Evolutionary conservation across 1,140 invertebrate genomes (phyloP), one percentile per base, ranked within the genome.

Genomic region (Sitobion miscanthi): DNA sequence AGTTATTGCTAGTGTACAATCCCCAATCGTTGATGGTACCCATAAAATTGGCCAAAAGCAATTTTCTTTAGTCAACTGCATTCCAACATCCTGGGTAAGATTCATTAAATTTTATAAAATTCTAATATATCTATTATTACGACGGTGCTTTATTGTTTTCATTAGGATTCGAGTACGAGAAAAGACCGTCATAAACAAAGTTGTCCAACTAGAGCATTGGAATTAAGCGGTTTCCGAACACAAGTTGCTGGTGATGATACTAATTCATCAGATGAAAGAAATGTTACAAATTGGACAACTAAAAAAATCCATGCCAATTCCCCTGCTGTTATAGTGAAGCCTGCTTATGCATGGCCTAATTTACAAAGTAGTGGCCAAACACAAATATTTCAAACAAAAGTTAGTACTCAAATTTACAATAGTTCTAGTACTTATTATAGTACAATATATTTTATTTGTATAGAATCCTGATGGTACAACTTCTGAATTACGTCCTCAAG

Each of bases 181-280:
- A 96, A 96, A 88, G 96, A 96, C 93, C 96, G 97, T 87, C 96
- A 97, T 94, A 97, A 97, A 95, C 97, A 97, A 95, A 97, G 97
- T 95, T 97, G 96, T 95, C 97, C 97, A 3, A 96, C 96, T 89
- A 96, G 96, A 94, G 96, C 96, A 89, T 96, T 97, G 90, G 96
- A 94, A 82, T 57, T 94, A 52, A 93, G 93, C 52, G 91, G 91
- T 42, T 93, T 93, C 38, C 91, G 82, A 86, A 54, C 82, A 86
- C 91, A 93, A 93, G 91, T 93, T 86, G 47, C 89, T 90, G 77
- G 91, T 42, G 91, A 93, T 86, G 82, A 93, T n/a, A 93, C 91
- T 86, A 86, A 93, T 83, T 93, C 91, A 45, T 93, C 82, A 42
- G 91, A 86, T 45, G 91, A 93, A 93, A 82, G 91, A 86, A 93